phyloP scores from a whole-genome alignment of 2,888 invertebrate genomes.

The Eristalis tenax region DNA sequence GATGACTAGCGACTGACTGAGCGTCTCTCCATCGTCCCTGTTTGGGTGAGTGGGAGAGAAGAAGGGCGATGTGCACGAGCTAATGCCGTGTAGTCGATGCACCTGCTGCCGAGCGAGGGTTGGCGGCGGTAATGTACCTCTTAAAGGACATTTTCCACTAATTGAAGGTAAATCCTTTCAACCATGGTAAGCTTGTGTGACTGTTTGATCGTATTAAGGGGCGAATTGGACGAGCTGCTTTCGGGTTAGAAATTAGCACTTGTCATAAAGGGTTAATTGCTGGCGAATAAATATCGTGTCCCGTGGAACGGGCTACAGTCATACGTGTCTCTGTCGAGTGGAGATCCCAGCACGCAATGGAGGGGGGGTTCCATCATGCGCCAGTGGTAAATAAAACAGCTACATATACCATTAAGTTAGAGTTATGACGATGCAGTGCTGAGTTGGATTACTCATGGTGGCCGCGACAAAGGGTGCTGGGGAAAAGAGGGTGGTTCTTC shows the following conservation, averaged over 20 bases:
- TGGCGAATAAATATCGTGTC: not conserved
- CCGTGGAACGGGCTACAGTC: not conserved
- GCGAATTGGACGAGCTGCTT: not conserved
- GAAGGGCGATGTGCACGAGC: not conserved
- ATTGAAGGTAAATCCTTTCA: conserved; percentile 23
- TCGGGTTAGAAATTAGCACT: conserved; percentile 23
- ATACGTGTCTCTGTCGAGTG: not conserved
- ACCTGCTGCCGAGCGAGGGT: not conserved
- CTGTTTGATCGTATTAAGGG: not conserved
- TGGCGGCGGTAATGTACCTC: not conserved
- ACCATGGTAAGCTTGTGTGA: not conserved
- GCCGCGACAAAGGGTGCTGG: not conserved
- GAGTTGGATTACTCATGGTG: not conserved
- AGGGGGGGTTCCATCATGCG: no score
- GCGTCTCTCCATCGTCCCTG: not conserved
- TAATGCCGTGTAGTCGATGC: no score
- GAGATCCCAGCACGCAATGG: conserved; percentile 16
- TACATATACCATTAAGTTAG: not conserved
- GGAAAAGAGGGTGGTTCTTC: not conserved
- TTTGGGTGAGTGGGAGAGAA: not conserved
- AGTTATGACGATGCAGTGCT: not conserved
- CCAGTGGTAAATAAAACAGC: not conserved
- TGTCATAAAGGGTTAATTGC: conserved; percentile 18
- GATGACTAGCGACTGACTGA: conserved; percentile 14
- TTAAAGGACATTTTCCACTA: not conserved